A percentile compares a stretch with the other conserved stretches of the same genome.
Conservation (phyloP, 1,140 invertebrate genomes). For the Drosophila sucinea region DNA sequence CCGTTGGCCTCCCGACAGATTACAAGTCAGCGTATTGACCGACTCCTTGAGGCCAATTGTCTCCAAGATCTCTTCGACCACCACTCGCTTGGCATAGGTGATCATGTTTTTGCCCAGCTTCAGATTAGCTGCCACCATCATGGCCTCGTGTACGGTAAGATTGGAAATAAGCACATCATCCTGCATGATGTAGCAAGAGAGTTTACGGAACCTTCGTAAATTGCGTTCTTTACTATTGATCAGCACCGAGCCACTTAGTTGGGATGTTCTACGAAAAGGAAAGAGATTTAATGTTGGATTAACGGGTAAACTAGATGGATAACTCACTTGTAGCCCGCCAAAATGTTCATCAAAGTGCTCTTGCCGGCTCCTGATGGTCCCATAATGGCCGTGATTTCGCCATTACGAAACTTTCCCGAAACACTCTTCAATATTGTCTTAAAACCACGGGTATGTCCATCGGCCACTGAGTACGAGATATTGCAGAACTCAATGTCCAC, state of each 20-base stretch:
- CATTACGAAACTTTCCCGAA: conserved; percentile 91
- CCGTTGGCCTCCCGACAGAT: conserved; percentile 95
- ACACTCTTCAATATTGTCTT: conserved; percentile 93
- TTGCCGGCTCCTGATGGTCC: conserved; percentile 97
- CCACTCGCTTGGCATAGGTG: conserved; percentile 89
- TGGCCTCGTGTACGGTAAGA: conserved; percentile 94
- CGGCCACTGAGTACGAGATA: conserved; percentile 92
- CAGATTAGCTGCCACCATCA: conserved; percentile 93
- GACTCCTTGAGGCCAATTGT: conserved; percentile 89
- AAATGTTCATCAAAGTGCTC: conserved; percentile 94
- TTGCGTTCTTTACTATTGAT: conserved; percentile 94
- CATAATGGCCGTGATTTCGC: conserved; percentile 95
- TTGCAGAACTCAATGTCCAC: conserved; percentile 94
- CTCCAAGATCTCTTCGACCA: conserved; percentile 93
- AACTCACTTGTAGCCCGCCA: conserved; percentile 94
- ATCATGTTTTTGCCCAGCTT: conserved; percentile 94
- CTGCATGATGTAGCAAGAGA: conserved; percentile 98
- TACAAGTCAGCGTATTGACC: conserved; percentile 90
- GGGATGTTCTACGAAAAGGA: conserved; percentile 86
- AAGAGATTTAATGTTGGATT: neutral
- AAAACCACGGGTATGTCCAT: conserved; percentile 90
- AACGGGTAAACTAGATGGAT: neutral
- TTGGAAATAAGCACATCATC: conserved; percentile 95
- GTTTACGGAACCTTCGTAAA: conserved; percentile 93
- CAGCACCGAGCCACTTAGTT: conserved; percentile 89